Evolutionary conservation across 92 coral and sea anemone genomes (phyloP), one percentile per base, ranked within the genome.

Genomic region (Parazoanthus darwini): DNA sequence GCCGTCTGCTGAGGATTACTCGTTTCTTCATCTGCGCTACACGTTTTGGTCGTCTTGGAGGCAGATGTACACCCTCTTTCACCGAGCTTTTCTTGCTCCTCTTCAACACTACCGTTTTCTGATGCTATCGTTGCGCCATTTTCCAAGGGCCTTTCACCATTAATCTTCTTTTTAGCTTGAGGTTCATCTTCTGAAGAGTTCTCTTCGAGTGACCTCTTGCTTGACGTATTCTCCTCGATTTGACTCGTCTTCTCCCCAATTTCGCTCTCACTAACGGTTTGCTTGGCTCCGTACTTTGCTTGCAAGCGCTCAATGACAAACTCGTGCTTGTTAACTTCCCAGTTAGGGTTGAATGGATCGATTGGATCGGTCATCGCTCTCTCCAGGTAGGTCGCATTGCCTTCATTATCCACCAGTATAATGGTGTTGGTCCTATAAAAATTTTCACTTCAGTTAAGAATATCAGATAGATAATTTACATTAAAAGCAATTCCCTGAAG

Each of bases 311-410:
- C 87, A 48, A 90, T 59, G 77, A 81, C 86, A 50, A 90, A 90
- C 78, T 86, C 72, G 29, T 86, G 86, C 1, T 76, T 81, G 68
- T 75, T 90, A 8, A 73, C 75, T 20, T 43, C 75, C 92, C 92
- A 90, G 23, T 80, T 25, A 48, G 86, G 58, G 67, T 90, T 59
- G 22, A 81, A 51, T 1, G 86, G 65, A 36, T 87, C 86, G 4
- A 82, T 90, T 80, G 56, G 90, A 46, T 86, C 87, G 1, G 46
- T 63, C 90, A 90, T 90, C 33, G 90, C 67, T 5, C 85, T 78
- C 59, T 90, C 92, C 5, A 86, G 46, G 18, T 58, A 90, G 42
- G 92, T 90, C 48, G 51, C 93, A 82, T 87, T 91, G 77, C 89
- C 88, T 38, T 87, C 85, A 35, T 67, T 65, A 39, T 87, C 93